Conservation (phyloP, 2,888 invertebrate genomes). For the Rutpela maculata region DNA sequence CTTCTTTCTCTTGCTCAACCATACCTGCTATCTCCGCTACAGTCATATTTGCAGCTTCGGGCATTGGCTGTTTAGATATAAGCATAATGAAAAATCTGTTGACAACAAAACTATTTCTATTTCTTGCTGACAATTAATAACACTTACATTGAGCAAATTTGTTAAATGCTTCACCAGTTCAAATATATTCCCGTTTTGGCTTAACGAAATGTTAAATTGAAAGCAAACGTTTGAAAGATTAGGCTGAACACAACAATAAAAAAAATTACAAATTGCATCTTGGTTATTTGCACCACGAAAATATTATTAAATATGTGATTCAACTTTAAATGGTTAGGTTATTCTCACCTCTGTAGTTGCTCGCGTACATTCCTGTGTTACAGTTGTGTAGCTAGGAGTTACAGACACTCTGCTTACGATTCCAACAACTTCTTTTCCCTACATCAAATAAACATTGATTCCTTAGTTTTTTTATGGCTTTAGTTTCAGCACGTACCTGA, state of each 20-base stretch:
- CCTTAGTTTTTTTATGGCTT: not conserved
- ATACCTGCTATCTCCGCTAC: conserved; percentile 64
- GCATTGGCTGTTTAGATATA: conserved; percentile 26
- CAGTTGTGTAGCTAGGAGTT: conserved; percentile 48
- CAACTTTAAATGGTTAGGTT: not conserved
- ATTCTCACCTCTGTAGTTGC: conserved; percentile 24
- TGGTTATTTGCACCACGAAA: not conserved
- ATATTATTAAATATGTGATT: not conserved
- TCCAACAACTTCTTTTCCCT: conserved; percentile 50
- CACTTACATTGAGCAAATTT: no score
- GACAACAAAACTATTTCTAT: not conserved
- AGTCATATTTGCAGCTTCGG: conserved; percentile 52
- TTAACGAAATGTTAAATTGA: no score
- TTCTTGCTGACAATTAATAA: no score
- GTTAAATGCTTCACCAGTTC: no score
- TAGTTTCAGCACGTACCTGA: conserved; percentile 1
- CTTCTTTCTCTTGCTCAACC: conserved; percentile 68
- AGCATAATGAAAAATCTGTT: not conserved
- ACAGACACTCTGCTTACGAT: conserved; percentile 56
- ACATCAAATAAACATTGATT: not conserved
- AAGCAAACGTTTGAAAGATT: no score
- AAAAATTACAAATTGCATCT: no score
- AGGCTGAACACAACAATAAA: no score
- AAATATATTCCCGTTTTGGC: no score
- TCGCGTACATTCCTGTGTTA: conserved; percentile 36